Percentiles rank a stretch among this genome's conserved stretches.
These are phyloP conservation scores for Cyrtonyx montezumae DNA, from an alignment of 2,113 vertebrate genomes.

Conservation along the genomic window DNA sequence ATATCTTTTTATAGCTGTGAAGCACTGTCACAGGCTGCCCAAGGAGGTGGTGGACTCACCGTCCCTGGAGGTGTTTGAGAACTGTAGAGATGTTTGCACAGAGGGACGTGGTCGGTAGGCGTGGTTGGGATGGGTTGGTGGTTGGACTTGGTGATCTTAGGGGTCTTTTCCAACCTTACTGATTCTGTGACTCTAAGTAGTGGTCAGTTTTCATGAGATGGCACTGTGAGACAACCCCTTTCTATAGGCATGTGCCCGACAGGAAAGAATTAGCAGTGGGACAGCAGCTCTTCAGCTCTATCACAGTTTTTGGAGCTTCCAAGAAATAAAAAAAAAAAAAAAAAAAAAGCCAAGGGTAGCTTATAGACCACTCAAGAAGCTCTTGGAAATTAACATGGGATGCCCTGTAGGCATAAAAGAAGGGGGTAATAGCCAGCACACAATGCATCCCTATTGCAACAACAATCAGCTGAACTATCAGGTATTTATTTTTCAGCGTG, in stretches of 20 bases:
- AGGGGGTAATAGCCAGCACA: not conserved
- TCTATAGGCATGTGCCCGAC: not conserved
- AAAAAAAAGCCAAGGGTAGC: not conserved
- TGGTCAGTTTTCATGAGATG: not conserved
- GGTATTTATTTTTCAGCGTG: constrained; percentile 55
- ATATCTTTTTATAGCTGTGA: too few relatives aligned
- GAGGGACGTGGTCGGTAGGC: too few relatives aligned
- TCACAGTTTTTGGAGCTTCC: not conserved
- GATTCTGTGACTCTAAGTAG: too few relatives aligned
- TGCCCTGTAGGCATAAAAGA: not conserved
- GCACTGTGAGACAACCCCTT: not conserved
- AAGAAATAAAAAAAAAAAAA: not conserved
- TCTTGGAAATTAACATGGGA: constrained; percentile 20
- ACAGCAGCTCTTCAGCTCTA: constrained; percentile 10
- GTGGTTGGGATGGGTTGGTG: too few relatives aligned
- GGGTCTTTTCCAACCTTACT: too few relatives aligned
- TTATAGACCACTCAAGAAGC: constrained; percentile 38
- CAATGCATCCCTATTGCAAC: constrained; percentile 33
- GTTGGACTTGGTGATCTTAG: too few relatives aligned
- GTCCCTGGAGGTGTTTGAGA: too few relatives aligned
- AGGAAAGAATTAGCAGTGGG: not conserved
- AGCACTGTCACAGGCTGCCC: too few relatives aligned
- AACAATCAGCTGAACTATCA: constrained; percentile 54
- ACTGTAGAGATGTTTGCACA: too few relatives aligned
- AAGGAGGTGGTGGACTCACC: too few relatives aligned